These are phyloP conservation scores for Parelbella ahira DNA, from an alignment of 2,888 invertebrate species.

Conservation along the genomic window DNA sequence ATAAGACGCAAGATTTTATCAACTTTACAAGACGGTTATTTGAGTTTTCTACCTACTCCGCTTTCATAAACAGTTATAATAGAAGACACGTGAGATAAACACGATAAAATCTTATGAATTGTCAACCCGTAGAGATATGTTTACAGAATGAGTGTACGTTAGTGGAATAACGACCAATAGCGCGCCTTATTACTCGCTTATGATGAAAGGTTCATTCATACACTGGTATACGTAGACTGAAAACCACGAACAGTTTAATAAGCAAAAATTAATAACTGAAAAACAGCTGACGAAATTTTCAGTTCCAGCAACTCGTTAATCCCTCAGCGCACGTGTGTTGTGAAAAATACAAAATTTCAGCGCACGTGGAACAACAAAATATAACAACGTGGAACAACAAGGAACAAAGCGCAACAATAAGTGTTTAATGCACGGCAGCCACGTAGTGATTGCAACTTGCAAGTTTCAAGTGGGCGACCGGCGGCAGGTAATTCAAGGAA, in stretches of 20 bases:
- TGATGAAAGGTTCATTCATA: no score
- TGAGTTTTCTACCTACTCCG: no score
- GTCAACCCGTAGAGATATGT: no score
- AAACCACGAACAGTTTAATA: conserved; percentile 18
- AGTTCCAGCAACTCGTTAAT: conserved; percentile 11
- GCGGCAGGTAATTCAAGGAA: conserved; percentile 58
- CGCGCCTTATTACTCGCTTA: no score
- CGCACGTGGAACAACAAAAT: conserved; percentile 12
- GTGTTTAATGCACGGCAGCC: conserved; percentile 19
- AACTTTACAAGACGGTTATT: no score
- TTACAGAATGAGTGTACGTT: no score
- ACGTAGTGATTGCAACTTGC: conserved; percentile 14
- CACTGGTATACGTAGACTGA: no score
- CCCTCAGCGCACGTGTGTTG: conserved; percentile 1
- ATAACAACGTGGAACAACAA: conserved; percentile 16
- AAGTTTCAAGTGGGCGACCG: conserved; percentile 27
- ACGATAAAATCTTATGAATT: no score
- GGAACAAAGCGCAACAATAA: conserved; percentile 14
- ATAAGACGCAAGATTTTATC: no score
- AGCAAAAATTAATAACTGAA: conserved; percentile 21
- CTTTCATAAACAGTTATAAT: no score
- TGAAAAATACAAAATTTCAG: conserved; percentile 12
- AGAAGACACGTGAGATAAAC: no score
- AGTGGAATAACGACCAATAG: no score
- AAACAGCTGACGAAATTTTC: conserved; percentile 10